phyloP scores from a whole-genome alignment of 2,113 vertebrate species.

The Amblyopsis rosae region DNA sequence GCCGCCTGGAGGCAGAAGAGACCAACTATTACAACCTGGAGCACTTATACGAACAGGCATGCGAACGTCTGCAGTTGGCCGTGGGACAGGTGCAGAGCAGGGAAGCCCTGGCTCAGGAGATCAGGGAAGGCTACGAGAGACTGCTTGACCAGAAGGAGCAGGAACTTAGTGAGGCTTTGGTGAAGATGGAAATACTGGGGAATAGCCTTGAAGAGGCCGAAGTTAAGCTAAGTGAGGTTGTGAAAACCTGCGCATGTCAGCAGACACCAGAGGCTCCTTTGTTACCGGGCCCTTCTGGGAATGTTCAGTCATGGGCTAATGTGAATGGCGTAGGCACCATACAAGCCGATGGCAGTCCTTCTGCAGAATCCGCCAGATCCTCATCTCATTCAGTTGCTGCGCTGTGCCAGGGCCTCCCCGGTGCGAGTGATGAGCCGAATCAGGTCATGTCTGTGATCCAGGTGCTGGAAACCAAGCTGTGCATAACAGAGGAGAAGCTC shows the following conservation, averaged over 20 bases:
- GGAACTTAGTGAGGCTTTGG: conserved; percentile 83
- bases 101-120: conserved; percentile 79
- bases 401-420: conserved; percentile 55
- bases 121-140: conserved; percentile 81
- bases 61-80: conserved; percentile 78
- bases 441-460: conserved; percentile 87
- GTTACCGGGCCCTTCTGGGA: conserved; percentile 30
- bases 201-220: conserved; percentile 86
- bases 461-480: conserved; percentile 88
- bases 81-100: conserved; percentile 76
- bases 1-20: conserved; percentile 81
- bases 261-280: conserved; percentile 8
- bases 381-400: conserved; percentile 71
- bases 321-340: conserved; percentile 65
- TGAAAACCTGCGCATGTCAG: conserved; percentile 49
- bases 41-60: conserved; percentile 76
- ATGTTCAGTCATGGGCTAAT: conserved; percentile 58
- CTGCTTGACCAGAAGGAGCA: conserved; percentile 83
- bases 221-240: conserved; percentile 70
- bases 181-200: conserved; percentile 86
- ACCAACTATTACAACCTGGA: conserved; percentile 85
- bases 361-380: conserved; percentile 36
- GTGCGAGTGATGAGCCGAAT: conserved; percentile 71
- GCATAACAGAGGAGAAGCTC: conserved; percentile 88
- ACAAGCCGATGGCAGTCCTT: conserved; percentile 72